Evolutionary conservation across 2,797 vertebrate genomes (phyloP).

Genomic region (Jordanella pulchra): DNA sequence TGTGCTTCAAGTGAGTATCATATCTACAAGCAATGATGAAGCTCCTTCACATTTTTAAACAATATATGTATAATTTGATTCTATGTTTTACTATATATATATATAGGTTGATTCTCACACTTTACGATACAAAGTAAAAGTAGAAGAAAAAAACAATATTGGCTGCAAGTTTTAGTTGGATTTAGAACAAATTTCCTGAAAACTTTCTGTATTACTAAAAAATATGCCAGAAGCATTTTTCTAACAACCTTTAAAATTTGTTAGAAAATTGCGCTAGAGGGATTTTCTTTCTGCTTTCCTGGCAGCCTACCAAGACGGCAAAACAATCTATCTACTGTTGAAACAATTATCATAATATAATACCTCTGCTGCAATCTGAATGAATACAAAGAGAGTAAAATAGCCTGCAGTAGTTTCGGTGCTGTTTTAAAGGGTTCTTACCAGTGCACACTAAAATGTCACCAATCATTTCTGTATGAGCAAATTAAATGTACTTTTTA

Average conservation of each 20-base stretch:
- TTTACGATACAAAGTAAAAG: neutral
- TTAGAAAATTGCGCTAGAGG: conserved; percentile 1
- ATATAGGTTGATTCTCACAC: neutral
- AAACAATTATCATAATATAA: neutral
- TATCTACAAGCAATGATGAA: neutral
- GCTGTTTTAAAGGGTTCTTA: conserved; percentile 23
- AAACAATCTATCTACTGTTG: conserved; percentile 16
- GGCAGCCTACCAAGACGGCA: neutral
- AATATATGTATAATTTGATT: neutral
- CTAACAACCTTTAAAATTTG: no score
- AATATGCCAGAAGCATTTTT: neutral
- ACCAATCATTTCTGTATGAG: conserved; percentile 8
- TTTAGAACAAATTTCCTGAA: neutral
- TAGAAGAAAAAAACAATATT: neutral
- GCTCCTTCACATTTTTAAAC: neutral
- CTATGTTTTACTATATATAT: neutral
- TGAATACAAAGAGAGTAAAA: conserved; percentile 13
- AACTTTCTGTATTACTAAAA: neutral
- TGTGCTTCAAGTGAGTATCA: neutral
- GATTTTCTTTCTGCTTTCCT: neutral
- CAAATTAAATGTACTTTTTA: conserved; percentile 22
- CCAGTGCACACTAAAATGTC: conserved; percentile 25
- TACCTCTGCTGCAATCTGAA: conserved; percentile 19
- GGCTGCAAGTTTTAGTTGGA: neutral
- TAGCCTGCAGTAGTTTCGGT: conserved; percentile 7